These are phyloP conservation scores for Cryptoblepharus egeriae DNA, from an alignment of 2,797 vertebrate species.

Conservation along the genomic window DNA sequence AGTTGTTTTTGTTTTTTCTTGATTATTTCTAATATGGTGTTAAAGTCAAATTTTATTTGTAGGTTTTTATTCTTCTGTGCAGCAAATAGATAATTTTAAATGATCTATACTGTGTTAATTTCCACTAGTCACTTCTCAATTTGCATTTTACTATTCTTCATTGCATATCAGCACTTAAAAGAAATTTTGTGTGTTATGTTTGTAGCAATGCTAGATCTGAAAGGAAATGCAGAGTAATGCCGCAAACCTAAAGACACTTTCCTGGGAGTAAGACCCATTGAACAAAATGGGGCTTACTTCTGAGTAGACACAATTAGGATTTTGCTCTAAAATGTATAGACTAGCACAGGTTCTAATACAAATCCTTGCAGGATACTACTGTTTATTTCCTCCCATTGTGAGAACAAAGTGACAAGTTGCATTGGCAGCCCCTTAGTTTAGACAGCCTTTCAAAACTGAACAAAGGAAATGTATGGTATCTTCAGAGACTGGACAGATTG, in stretches of 20 bases:
- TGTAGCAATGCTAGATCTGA: neutral
- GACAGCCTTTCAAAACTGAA: neutral
- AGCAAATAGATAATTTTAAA: neutral
- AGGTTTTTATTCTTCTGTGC: neutral
- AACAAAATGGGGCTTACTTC: no score
- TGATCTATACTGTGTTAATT: no score
- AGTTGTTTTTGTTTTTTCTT: neutral
- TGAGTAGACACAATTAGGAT: no score
- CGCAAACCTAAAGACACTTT: no score
- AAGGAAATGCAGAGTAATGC: neutral
- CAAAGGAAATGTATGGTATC: neutral
- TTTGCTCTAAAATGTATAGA: neutral
- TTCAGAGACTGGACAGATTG: neutral
- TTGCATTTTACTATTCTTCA: neutral
- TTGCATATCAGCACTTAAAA: neutral
- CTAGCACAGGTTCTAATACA: neutral
- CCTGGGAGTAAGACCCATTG: no score
- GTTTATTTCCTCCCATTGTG: constrained; percentile 15
- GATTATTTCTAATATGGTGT: neutral
- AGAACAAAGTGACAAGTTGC: neutral
- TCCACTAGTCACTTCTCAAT: neutral
- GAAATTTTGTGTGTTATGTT: neutral
- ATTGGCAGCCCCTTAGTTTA: neutral
- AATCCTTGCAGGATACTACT: neutral
- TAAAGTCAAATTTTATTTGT: neutral